Evolutionary conservation across 2,113 vertebrate species (phyloP).

Genomic region (Oncorhynchus kisutch): DNA sequence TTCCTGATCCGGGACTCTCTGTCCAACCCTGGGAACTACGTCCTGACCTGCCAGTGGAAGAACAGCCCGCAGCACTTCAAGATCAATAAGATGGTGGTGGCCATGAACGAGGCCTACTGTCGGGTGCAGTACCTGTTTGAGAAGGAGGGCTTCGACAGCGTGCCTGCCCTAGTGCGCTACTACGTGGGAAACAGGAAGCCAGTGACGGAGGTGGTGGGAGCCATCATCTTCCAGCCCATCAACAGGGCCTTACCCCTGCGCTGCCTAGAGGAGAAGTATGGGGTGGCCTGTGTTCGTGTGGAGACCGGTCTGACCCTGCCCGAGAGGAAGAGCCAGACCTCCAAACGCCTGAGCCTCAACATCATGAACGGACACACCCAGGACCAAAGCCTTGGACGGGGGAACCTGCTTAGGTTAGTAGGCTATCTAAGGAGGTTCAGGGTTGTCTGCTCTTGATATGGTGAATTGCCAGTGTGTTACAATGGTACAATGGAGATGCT

Average conservation of each 20-base stretch:
- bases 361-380: constrained; percentile 73
- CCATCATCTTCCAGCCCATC: constrained; percentile 95
- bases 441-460: no score
- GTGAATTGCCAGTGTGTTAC: no score
- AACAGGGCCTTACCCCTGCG: constrained; percentile 88
- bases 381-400: constrained; percentile 66
- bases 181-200: constrained; percentile 93
- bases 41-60: constrained; percentile 96
- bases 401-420: constrained; percentile 85
- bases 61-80: constrained; percentile 94
- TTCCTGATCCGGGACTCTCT: constrained; percentile 94
- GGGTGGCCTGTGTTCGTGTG: constrained; percentile 58
- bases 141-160: constrained; percentile 88
- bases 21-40: constrained; percentile 92
- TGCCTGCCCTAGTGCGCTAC: constrained; percentile 89
- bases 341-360: constrained; percentile 86
- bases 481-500: no score
- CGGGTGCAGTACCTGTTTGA: constrained; percentile 92
- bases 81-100: constrained; percentile 84
- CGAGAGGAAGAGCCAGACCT: constrained; percentile 70
- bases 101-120: constrained; percentile 88
- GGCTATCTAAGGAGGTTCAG: neutral
- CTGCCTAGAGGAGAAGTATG: constrained; percentile 89
- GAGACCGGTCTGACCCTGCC: constrained; percentile 58
- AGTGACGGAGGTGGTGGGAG: constrained; percentile 88